These are phyloP conservation scores for Balaenoptera acutorostrata DNA, from an alignment of 2,113 vertebrate genomes.

Conservation along the genomic window DNA sequence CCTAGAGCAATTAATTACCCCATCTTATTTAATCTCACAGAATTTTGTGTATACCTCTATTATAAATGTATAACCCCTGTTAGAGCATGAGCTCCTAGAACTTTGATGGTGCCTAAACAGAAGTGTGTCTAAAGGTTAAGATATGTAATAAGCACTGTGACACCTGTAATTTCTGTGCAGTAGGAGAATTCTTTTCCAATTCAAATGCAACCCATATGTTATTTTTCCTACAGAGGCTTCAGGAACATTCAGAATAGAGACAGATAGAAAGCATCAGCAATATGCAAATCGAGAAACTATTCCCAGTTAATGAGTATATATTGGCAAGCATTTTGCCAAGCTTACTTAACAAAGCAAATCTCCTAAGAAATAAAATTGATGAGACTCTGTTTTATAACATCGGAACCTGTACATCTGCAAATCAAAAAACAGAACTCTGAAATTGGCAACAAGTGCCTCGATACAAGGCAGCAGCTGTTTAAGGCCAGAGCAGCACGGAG, in stretches of 20 bases:
- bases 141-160: not conserved
- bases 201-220: not conserved
- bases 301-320: not conserved
- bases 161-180: not conserved
- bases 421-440: not conserved
- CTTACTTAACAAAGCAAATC: slow-evolving; percentile 30
- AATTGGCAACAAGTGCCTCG: not conserved
- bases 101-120: not conserved
- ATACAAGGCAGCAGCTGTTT: not conserved
- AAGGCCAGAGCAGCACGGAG: not conserved
- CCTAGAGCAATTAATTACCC: not conserved
- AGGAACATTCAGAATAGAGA: not conserved
- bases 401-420: not conserved
- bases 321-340: not conserved
- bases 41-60: not conserved
- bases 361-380: slow-evolving; percentile 17
- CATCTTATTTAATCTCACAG: not conserved
- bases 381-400: not conserved
- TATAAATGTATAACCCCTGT: not conserved
- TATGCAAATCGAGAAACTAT: not conserved
- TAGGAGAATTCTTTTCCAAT: not conserved
- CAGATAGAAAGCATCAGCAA: not conserved
- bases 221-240: not conserved
- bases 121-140: not conserved
- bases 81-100: not conserved